Conservation (phyloP, 2,797 vertebrate species). For the Sebastes trivittatus region DNA sequence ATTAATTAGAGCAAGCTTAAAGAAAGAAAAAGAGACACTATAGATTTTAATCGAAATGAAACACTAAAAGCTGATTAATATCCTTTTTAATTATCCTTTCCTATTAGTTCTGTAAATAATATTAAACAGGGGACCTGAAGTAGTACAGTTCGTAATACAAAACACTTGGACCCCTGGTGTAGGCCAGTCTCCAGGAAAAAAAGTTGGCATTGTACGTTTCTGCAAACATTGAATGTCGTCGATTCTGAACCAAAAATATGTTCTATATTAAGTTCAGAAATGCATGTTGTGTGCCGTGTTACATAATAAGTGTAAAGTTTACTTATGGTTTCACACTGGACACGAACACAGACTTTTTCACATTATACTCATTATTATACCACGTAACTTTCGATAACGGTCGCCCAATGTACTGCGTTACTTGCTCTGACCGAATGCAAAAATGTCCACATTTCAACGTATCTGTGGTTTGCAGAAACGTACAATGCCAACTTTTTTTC, state of each 20-base stretch:
- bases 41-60: constrained; percentile 7
- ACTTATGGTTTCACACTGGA: no score
- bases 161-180: not conserved
- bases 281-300: no score
- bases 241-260: no score
- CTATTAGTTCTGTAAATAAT: not conserved
- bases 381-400: no score
- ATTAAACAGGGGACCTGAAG: not conserved
- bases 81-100: not conserved
- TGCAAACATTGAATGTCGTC: not conserved
- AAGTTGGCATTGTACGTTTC: not conserved
- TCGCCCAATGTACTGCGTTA: no score
- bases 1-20: not conserved
- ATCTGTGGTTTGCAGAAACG: not conserved
- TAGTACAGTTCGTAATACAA: not conserved
- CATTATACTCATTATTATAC: no score
- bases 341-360: no score
- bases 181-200: not conserved
- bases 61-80: not conserved
- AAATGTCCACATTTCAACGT: not conserved
- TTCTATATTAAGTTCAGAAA: no score
- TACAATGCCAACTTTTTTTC: not conserved
- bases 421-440: not conserved
- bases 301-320: no score
- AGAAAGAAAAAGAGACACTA: not conserved